These are phyloP conservation scores for Bovichtus diacanthus DNA, from an alignment of 2,797 vertebrate species.

Conservation along the genomic window DNA sequence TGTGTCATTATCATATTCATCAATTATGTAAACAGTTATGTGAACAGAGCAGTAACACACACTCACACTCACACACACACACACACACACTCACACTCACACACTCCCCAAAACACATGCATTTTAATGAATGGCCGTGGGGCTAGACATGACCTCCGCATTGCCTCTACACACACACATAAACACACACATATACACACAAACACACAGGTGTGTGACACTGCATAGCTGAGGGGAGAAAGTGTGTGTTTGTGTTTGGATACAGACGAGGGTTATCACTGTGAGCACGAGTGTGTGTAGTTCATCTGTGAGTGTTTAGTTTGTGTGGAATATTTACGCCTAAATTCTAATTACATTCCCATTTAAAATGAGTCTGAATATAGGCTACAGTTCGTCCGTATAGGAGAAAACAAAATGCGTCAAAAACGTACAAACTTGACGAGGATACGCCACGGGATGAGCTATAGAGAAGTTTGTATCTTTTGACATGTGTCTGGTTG, in stretches of 20 bases:
- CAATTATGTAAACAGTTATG: slow-evolving; percentile 88
- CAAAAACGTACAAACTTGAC: slow-evolving; percentile 1
- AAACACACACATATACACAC: neutral
- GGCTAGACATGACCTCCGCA: too few relatives aligned
- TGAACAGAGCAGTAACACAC: slow-evolving; percentile 77
- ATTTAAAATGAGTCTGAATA: neutral
- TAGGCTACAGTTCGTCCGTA: too few relatives aligned
- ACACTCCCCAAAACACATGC: too few relatives aligned
- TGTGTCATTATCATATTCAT: slow-evolving; percentile 90
- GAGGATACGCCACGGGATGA: slow-evolving; percentile 13
- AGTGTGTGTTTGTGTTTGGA: slow-evolving; percentile 48
- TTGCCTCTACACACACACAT: slow-evolving; percentile 21
- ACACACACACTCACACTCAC: slow-evolving; percentile 13
- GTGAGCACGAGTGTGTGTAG: neutral
- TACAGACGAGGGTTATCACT: slow-evolving; percentile 11
- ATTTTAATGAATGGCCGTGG: too few relatives aligned
- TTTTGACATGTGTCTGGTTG: slow-evolving; percentile 37
- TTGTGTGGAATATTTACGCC: slow-evolving; percentile 7
- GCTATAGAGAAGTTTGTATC: slow-evolving; percentile 15
- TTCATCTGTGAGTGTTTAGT: slow-evolving; percentile 16
- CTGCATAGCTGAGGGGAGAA: slow-evolving; percentile 52
- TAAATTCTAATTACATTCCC: neutral
- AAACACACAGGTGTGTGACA: slow-evolving; percentile 69
- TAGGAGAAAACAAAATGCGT: neutral
- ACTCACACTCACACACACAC: slow-evolving; percentile 68